Evolutionary conservation across 2,113 vertebrate species (phyloP).

Genomic region (Thryonomys swinderianus): DNA sequence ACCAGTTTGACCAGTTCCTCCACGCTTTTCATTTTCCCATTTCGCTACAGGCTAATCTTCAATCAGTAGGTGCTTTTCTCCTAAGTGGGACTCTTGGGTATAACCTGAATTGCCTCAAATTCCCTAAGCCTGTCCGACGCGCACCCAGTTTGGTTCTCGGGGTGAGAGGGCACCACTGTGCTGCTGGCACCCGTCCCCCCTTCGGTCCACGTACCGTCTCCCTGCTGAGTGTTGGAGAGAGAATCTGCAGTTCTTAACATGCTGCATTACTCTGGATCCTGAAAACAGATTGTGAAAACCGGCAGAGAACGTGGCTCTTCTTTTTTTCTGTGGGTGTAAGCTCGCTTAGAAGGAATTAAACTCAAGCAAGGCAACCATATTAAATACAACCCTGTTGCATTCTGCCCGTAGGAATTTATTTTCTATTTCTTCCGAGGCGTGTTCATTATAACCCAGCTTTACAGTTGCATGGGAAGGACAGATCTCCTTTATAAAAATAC

Average conservation of each 20-base stretch:
- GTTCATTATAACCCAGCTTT: background rate
- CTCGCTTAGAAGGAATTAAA: constrained; percentile 51
- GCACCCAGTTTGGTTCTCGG: background rate
- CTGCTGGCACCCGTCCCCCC: background rate
- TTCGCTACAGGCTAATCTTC: constrained; percentile 70
- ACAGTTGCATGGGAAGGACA: background rate
- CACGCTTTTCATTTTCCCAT: background rate
- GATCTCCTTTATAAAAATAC: background rate
- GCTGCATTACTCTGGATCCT: background rate
- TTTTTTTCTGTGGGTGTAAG: background rate
- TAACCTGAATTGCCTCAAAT: background rate
- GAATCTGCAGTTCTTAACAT: background rate
- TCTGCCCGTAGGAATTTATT: constrained; percentile 16
- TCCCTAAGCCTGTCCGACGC: constrained; percentile 1
- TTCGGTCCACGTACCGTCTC: background rate
- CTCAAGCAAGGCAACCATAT: background rate
- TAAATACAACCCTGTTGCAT: constrained; percentile 5
- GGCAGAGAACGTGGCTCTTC: background rate
- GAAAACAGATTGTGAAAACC: background rate
- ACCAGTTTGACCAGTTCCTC: constrained; percentile 78
- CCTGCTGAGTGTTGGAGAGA: background rate
- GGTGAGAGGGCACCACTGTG: background rate
- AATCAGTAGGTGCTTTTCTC: constrained; percentile 28
- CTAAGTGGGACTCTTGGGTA: background rate
- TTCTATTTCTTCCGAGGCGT: background rate